These are phyloP conservation scores for Hypsopygia costalis DNA, from an alignment of 2,888 invertebrate genomes.

Conservation along the genomic window DNA sequence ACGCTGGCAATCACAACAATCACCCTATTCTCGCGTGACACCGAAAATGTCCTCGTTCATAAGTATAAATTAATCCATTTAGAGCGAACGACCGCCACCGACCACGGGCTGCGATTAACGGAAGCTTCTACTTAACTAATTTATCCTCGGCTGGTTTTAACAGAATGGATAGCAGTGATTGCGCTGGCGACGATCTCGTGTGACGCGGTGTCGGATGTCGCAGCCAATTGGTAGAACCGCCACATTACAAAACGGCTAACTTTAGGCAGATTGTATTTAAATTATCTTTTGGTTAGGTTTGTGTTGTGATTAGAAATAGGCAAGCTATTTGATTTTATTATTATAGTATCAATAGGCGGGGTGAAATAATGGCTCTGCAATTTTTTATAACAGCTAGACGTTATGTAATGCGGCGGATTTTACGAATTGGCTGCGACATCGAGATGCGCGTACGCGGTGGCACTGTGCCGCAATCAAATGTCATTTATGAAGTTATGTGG, in stretches of 20 bases:
- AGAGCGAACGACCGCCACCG: conserved; percentile 70
- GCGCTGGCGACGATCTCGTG: conserved; percentile 60
- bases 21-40: conserved; percentile 79
- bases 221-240: too few species aligned
- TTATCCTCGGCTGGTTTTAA: conserved; percentile 81
- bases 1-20: conserved; percentile 77
- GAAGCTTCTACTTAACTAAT: conserved; percentile 82
- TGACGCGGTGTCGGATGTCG: conserved; percentile 36
- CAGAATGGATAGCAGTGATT: conserved; percentile 82
- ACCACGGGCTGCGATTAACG: conserved; percentile 78
- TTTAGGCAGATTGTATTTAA: too few species aligned
- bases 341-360: too few species aligned
- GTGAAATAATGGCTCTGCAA: too few species aligned
- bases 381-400: too few species aligned
- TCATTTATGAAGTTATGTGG: conserved; percentile 26
- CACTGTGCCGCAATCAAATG: conserved; percentile 33
- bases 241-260: too few species aligned
- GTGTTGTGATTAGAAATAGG: too few species aligned
- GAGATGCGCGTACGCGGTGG: background rate
- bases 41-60: conserved; percentile 79
- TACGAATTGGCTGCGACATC: too few species aligned
- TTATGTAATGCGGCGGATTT: too few species aligned
- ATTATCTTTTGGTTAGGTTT: too few species aligned
- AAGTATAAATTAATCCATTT: conserved; percentile 82
- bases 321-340: too few species aligned